Conservation (phyloP, 2,888 invertebrate genomes). For the Myathropa florea region DNA sequence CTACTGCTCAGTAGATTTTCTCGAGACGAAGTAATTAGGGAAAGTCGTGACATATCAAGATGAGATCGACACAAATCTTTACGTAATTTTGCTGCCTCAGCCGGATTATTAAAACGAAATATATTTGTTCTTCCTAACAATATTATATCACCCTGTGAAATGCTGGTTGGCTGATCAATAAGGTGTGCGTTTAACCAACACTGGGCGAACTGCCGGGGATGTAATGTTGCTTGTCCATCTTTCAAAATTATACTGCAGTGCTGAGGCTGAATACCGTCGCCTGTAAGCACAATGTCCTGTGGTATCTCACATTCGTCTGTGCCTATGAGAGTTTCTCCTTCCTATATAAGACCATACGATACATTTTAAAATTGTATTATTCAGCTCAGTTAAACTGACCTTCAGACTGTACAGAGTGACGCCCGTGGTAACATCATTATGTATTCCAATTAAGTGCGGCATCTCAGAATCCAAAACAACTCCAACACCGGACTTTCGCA, state of each 20-base stretch:
- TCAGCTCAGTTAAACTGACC: constrained; percentile 78
- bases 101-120: constrained; percentile 94
- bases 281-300: constrained; percentile 90
- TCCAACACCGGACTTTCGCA: constrained; percentile 93
- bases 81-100: constrained; percentile 91
- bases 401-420: constrained; percentile 95
- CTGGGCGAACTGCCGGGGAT: constrained; percentile 87
- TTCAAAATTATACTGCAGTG: constrained; percentile 89
- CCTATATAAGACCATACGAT: constrained; percentile 81
- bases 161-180: constrained; percentile 88
- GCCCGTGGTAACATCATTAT: constrained; percentile 95
- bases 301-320: constrained; percentile 85
- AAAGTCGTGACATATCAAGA: constrained; percentile 90
- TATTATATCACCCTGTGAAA: constrained; percentile 91
- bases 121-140: constrained; percentile 89
- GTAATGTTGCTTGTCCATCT: constrained; percentile 88
- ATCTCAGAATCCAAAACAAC: constrained; percentile 94
- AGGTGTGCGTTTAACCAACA: constrained; percentile 92
- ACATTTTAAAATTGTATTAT: not conserved
- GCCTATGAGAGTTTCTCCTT: constrained; percentile 93
- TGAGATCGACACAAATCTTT: constrained; percentile 86
- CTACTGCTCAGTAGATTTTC: constrained; percentile 84
- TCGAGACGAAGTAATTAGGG: constrained; percentile 87
- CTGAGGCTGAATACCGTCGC: constrained; percentile 88
- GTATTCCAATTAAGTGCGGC: constrained; percentile 95